phyloP scores from a whole-genome alignment of 2,113 vertebrate species.

The Centropristis striata region DNA sequence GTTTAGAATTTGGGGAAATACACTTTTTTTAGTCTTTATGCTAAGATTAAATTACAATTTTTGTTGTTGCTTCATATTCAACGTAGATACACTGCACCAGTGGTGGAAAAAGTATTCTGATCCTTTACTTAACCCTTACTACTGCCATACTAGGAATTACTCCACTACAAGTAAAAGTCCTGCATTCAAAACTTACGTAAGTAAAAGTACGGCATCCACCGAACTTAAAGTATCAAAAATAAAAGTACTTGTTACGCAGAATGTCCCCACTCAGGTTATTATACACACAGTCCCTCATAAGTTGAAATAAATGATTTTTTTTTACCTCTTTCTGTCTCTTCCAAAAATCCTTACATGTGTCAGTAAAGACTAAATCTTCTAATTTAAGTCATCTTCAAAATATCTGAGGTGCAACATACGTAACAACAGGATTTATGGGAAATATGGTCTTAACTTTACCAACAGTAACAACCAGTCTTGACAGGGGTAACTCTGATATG shows the following conservation, averaged over 20 bases:
- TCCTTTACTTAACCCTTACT: no score
- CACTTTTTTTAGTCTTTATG: background rate
- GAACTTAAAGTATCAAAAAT: no score
- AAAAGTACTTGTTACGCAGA: no score
- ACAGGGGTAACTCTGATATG: background rate
- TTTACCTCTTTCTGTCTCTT: no score
- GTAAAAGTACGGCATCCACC: no score
- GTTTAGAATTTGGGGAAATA: background rate
- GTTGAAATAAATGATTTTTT: no score
- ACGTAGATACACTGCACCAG: background rate
- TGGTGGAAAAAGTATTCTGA: no score
- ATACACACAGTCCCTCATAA: no score
- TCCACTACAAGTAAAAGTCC: no score
- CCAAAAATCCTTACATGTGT: background rate
- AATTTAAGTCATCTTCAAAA: background rate
- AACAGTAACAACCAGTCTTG: background rate
- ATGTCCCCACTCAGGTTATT: no score
- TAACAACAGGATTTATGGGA: background rate
- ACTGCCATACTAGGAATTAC: no score
- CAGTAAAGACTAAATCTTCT: background rate
- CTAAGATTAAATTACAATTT: background rate
- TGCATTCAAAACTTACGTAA: no score
- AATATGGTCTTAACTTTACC: background rate
- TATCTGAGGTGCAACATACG: background rate
- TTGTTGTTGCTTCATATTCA: background rate